Base-by-base conservation (phyloP, 1,140 invertebrate genomes). In the Sycophila sp. region DNA sequence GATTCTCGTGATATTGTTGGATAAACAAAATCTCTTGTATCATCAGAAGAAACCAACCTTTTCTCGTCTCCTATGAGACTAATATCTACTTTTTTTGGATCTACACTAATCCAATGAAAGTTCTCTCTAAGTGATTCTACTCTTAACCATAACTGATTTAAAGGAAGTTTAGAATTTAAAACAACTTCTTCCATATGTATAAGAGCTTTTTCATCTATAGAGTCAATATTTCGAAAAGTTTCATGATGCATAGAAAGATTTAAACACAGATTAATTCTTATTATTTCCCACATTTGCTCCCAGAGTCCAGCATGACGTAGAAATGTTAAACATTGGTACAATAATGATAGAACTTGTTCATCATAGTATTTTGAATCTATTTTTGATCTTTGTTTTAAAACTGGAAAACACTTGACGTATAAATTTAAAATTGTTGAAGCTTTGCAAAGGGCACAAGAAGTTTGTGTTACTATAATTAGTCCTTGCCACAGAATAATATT, bases 131-230 rank as follows among this genome's bases (percentile, higher is more conserved):
- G 76, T 7, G 86, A 88, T 77, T 92, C 91, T 24, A 90, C 85
- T 67, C 91, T 85, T 24, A 90, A 81, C 91, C 91, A 92, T 28
- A 92, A 81, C 74, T 91, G 89, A 73, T 90, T 88, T 70, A 91
- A 83, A 4, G 91, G 91, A 63, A 92, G 78, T 65, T 88, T 87
- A 5, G 90, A 91, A 30, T 84, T 85, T 49, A 92, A 79, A 69
- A 92, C 87, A 5, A 88, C 75, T 77, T 92, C 90, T 80, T 92
- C 91, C 77, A 89, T 84, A 34, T 89, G 88, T 36, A 89, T 84
- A n/a, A 91, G 76, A 64, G 88, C 84, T 7, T 84, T 81, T 71
- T 91, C 89, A 59, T 88, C 85, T 15, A 85, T 80, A 1, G 74
- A 78, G 19, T 78, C 80, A 34, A 77, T 55, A 38, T 86, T 85